Base-by-base conservation (phyloP, 1,140 invertebrate genomes). In the Choristoneura fumiferana region DNA sequence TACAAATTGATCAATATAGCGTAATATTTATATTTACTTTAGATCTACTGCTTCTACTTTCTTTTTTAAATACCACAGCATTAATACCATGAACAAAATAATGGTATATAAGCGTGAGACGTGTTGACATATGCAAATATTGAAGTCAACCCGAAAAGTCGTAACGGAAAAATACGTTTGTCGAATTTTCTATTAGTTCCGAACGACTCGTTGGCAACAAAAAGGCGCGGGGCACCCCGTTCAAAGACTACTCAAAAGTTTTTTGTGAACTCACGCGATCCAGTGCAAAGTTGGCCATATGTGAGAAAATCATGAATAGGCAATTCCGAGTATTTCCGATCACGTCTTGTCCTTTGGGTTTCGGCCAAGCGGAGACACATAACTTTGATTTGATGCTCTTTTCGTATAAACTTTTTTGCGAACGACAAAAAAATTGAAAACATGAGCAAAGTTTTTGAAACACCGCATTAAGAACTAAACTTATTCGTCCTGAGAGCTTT, bases 291-390 rank as follows among this genome's bases (percentile, higher is more conserved):
- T 72, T 73, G 57, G 67, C 40, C 64, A 66, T 71, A 71, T 71
- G 61, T 34, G 60, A 18, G 62, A 35, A 55, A 67, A 60, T 61
- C 70, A 73, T 80, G 81, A 80, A 81, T 77, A 81, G 81, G 73
- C 73, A 81, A 78, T 81, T 69, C 63, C 63, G 52, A 70, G 62
- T 68, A 76, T 81, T 80, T 81, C 78, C 70, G 73, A 78, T 78
- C 81, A 84, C 79, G 76, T 79, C 36, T 49, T 39, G 54, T 71
- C 76, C 61, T 40, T 74, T 79, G 79, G 79, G 73, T 59, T 63
- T 59, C 60, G 62, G 75, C 78, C 80, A 79, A 80, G 55, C 43
- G 45, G 54, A 33, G 15, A 15, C 63, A 54, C 63, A 67, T 67
- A 69, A 72, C 62, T 71, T 71, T 66, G 52, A 68, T 70, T 74